Evolutionary conservation across 2,113 vertebrate genomes (phyloP).

Genomic region (Mobula birostris): DNA sequence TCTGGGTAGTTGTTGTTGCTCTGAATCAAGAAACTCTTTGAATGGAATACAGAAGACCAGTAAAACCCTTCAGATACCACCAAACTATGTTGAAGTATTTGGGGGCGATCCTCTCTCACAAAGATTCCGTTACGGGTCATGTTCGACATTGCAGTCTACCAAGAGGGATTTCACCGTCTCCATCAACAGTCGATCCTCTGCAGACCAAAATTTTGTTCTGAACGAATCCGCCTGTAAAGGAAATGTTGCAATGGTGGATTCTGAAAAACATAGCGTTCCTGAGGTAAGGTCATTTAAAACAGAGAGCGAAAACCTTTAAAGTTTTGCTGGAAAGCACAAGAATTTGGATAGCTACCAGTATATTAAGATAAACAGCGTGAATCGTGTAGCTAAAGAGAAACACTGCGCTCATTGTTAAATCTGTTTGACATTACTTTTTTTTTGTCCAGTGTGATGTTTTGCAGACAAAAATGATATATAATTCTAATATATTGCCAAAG

Average conservation of each 20-base stretch:
- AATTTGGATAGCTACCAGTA: no score
- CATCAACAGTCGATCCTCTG: neutral
- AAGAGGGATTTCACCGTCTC: neutral
- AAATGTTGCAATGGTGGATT: no score
- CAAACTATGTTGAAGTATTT: slow-evolving; percentile 72
- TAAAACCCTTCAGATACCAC: slow-evolving; percentile 67
- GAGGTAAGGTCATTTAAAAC: neutral
- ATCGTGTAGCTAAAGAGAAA: no score
- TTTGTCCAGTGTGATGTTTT: no score
- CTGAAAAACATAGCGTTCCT: neutral
- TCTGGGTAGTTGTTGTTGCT: slow-evolving; percentile 60
- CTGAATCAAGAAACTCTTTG: slow-evolving; percentile 57
- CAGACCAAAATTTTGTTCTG: neutral
- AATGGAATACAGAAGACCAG: slow-evolving; percentile 59
- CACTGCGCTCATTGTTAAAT: no score
- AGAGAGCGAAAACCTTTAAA: neutral
- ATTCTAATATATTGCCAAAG: no score
- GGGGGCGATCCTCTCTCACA: slow-evolving; percentile 65
- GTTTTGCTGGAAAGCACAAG: neutral
- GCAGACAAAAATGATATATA: no score
- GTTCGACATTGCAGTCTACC: neutral
- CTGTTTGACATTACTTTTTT: no score
- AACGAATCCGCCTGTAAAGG: neutral
- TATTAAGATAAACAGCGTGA: neutral
- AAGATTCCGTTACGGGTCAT: slow-evolving; percentile 58